Conservation (phyloP, 2,797 vertebrate genomes). For the Catamblyrhynchus diadema region DNA sequence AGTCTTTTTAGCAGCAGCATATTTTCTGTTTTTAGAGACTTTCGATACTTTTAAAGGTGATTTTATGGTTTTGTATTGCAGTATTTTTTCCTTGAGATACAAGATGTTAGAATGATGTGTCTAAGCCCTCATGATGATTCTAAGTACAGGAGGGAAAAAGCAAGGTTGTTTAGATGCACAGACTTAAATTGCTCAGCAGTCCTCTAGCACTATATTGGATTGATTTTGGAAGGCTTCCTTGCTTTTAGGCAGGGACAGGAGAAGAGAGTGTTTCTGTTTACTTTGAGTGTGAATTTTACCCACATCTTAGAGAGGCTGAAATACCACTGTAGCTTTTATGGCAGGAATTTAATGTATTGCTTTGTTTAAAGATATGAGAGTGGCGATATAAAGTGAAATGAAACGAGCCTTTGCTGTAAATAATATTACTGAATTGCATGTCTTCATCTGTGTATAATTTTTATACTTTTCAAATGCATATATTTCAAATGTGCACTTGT, state of each 20-base stretch:
- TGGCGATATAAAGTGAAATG: not conserved
- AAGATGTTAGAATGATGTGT: not conserved
- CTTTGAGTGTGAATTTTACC: not conserved
- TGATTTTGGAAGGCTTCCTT: not conserved
- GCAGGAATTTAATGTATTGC: not conserved
- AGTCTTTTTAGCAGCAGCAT: not conserved
- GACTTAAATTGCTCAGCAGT: not conserved
- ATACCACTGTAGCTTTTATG: not conserved
- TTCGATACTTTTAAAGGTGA: not conserved
- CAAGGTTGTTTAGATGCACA: not conserved
- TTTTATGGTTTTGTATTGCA: not conserved
- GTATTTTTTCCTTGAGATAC: not conserved
- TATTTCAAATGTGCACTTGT: not conserved
- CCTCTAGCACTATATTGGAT: not conserved
- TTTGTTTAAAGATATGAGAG: not conserved
- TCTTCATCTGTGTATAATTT: not conserved
- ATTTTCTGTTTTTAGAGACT: not conserved
- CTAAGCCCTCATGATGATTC: not conserved
- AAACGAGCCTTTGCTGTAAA: not conserved
- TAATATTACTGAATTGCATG: not conserved
- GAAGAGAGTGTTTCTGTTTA: not conserved
- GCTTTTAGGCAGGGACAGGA: not conserved
- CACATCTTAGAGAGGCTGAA: not conserved
- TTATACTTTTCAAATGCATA: not conserved
- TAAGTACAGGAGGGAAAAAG: not conserved